phyloP scores from a whole-genome alignment of 2,113 vertebrate species.

The Oceanodroma tethys region DNA sequence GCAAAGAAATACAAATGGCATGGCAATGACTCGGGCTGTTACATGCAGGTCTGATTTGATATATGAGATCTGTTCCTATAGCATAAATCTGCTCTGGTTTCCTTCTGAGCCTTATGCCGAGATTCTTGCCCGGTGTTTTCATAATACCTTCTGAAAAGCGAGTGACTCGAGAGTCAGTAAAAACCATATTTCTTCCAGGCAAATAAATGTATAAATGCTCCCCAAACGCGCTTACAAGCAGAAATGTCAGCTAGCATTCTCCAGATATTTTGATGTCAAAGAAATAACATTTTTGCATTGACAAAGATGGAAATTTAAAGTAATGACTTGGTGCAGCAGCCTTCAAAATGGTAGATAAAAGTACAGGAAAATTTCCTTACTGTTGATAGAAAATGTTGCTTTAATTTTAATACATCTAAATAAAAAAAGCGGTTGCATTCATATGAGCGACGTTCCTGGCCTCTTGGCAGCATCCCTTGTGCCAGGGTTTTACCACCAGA shows the following conservation, averaged over 20 bases:
- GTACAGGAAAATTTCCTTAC: not conserved
- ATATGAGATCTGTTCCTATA: not conserved
- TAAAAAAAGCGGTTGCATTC: not conserved
- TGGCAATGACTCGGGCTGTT: not conserved
- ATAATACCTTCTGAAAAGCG: conserved; percentile 40
- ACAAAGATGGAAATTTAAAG: not conserved
- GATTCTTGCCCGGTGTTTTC: not conserved
- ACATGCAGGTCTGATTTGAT: not conserved
- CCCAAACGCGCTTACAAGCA: not conserved
- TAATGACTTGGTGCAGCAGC: not conserved
- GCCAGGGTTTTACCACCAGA: not conserved
- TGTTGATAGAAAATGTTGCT: not conserved
- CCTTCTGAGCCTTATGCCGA: not conserved
- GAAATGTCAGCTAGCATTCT: not conserved
- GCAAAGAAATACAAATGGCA: not conserved
- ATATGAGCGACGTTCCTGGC: not conserved
- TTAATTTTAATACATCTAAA: not conserved
- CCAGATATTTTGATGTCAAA: not conserved
- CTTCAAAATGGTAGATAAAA: not conserved
- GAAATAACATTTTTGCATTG: not conserved
- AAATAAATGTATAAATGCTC: conserved; percentile 12
- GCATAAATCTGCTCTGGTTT: not conserved
- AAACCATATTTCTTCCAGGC: conserved; percentile 39
- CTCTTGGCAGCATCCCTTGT: not conserved
- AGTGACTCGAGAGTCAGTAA: not conserved